phyloP scores from a whole-genome alignment of 23 tunicate species.

The Halocynthia aurantium region DNA sequence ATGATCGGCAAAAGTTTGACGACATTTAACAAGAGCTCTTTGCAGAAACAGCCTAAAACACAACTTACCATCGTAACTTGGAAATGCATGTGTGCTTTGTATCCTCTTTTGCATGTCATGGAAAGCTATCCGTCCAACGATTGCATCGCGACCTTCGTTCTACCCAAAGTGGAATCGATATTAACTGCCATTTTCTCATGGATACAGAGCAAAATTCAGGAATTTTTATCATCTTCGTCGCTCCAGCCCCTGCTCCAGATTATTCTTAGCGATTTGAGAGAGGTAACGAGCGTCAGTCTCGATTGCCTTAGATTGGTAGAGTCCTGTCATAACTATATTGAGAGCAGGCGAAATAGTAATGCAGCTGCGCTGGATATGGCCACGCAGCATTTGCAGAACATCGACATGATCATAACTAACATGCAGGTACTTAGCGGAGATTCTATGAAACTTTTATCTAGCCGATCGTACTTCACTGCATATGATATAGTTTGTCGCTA shows the following conservation, averaged over 20 bases:
- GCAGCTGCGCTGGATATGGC: slow-evolving; percentile 65
- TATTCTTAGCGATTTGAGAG: slow-evolving; percentile 53
- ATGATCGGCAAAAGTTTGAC: slow-evolving; percentile 8
- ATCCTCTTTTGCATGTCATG: slow-evolving; percentile 52
- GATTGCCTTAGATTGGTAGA: slow-evolving; percentile 62
- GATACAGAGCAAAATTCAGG: slow-evolving; percentile 57
- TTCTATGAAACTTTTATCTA: neutral
- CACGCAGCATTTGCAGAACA: slow-evolving; percentile 52
- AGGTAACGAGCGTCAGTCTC: slow-evolving; percentile 47
- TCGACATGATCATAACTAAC: slow-evolving; percentile 67
- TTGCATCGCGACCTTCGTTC: slow-evolving; percentile 35
- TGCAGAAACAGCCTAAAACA: slow-evolving; percentile 1
- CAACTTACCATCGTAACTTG: slow-evolving; percentile 39
- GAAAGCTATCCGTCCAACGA: slow-evolving; percentile 30
- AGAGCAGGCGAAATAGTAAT: slow-evolving; percentile 37
- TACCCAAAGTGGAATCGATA: slow-evolving; percentile 54
- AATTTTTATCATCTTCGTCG: slow-evolving; percentile 25
- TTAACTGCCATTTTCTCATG: slow-evolving; percentile 41
- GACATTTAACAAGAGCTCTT: neutral
- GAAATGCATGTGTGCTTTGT: slow-evolving; percentile 40
- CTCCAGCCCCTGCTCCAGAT: slow-evolving; percentile 52
- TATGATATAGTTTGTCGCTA: neutral
- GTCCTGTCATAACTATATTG: slow-evolving; percentile 74
- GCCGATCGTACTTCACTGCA: neutral
- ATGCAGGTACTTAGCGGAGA: slow-evolving; percentile 61